A percentile compares a stretch with the other conserved stretches of the same genome.
Evolutionary conservation across 2,113 vertebrate species (phyloP).

Genomic region (Vulpes vulpes): DNA sequence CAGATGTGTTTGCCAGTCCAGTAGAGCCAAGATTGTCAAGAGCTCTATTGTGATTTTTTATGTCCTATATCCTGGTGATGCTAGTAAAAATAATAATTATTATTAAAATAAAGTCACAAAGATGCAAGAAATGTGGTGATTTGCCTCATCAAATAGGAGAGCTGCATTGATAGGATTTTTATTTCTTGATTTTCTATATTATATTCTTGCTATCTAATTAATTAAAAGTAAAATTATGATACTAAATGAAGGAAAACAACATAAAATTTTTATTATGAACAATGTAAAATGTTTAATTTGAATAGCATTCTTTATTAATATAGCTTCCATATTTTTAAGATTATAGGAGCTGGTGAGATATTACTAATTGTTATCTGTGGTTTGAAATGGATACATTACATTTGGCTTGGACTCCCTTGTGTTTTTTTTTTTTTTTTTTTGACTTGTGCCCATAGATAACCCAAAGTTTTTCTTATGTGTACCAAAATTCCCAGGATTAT

Average conservation of each 20-base stretch:
- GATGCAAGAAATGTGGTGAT: not conserved
- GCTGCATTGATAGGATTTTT: not conserved
- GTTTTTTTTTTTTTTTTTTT: not conserved
- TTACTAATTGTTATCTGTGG: not conserved
- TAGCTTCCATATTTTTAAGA: not conserved
- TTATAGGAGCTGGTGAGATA: not conserved
- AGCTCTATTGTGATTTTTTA: not conserved
- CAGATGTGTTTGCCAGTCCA: not conserved
- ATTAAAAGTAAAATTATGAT: not conserved
- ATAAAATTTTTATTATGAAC: not conserved
- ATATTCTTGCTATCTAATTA: not conserved
- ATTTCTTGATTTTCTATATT: constrained; percentile 8
- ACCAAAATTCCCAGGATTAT: not conserved
- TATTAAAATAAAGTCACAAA: not conserved
- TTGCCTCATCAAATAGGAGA: not conserved
- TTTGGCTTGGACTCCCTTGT: not conserved
- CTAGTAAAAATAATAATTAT: not conserved
- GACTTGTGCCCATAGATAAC: not conserved
- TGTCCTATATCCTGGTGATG: not conserved
- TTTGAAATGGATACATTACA: not conserved
- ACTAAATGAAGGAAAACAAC: not conserved
- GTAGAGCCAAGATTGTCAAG: not conserved
- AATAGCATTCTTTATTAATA: not conserved
- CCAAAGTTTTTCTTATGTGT: not conserved
- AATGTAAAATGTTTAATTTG: not conserved